phyloP scores from a whole-genome alignment of 2,113 vertebrate species.

The Himantopus leucocephalus region DNA sequence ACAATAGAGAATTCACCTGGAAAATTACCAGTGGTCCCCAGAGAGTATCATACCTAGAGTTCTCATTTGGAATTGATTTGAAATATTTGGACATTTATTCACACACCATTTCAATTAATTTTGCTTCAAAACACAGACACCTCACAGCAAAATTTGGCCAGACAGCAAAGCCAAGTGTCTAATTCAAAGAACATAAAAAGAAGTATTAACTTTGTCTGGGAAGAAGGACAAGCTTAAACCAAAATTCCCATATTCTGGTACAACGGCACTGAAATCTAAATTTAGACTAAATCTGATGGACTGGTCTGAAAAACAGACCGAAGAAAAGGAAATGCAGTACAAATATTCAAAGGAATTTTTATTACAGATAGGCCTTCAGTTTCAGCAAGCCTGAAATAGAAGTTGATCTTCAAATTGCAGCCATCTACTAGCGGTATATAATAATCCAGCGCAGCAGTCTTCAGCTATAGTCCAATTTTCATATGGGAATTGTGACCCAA shows the following conservation, averaged over 20 bases:
- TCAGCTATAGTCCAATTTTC: neutral
- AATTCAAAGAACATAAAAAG: neutral
- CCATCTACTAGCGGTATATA: neutral
- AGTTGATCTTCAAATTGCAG: neutral
- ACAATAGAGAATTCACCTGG: neutral
- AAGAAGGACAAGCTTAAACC: neutral
- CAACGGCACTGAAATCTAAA: neutral
- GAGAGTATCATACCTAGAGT: neutral
- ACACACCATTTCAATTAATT: neutral
- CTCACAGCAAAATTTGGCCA: neutral
- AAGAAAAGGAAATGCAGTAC: neutral
- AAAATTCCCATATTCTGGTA: neutral
- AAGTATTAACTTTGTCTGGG: neutral
- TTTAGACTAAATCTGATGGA: neutral
- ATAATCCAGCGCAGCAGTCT: neutral
- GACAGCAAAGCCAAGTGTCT: neutral
- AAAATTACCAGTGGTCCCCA: neutral
- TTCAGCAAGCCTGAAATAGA: neutral
- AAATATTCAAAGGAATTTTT: neutral
- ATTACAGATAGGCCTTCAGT: neutral
- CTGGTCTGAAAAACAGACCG: neutral
- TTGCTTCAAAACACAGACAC: neutral
- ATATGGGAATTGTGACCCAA: neutral
- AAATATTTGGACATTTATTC: neutral
- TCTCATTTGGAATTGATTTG: neutral